Base-by-base conservation (phyloP, 2,113 vertebrate species). In the Muntiacus reevesi region DNA sequence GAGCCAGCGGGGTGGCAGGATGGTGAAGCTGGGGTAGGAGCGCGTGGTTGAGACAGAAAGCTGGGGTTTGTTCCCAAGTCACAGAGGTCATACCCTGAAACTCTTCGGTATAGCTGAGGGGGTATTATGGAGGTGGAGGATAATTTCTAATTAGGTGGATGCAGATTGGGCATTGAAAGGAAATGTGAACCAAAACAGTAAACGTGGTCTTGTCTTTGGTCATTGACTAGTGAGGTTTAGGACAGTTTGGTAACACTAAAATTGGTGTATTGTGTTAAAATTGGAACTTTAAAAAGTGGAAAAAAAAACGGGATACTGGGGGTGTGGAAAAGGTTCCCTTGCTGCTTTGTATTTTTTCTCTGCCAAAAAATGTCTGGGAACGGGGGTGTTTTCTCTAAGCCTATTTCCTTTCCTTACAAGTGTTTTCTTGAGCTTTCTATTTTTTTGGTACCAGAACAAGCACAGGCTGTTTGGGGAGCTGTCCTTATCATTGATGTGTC, bases 361-460 rank as follows among this genome's bases (percentile, higher is more conserved):
- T 95, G 91, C 95, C 94, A 97, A 87, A 94, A 89, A 91, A 97
- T 97, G 92, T 96, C 92, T 87, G 96, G 64, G 94, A 95, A 59
- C 45, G 60, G 57, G 93, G 79, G 33, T 92, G 30, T 30, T 97
- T 97, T 89, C 85, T 93, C 27, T 15, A 55, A 60, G 71, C 10
- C 23, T 60, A 54, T 88, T 98, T 96, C 97, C 82, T 43, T 43
- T 97, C 15, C 27, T 97, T 67, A 93, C 0, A 67, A 88, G 28
- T 87, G 47, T 76, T 89, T 97, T 94, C 89, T 97, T 62, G 92
- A 97, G 47, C 47, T 47, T 91, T 89, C 84, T 47, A 43, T 47
- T 87, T 91, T 89, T 57, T 82, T 78, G 33, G 54, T 87, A 74
- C 78, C 62, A 93, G 47, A 57, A 95, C 71, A 97, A 97, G 76